Evolutionary conservation across 2,888 invertebrate genomes (phyloP), one percentile per base, ranked within the genome.

Genomic region (Caenorhabditis virilis): DNA sequence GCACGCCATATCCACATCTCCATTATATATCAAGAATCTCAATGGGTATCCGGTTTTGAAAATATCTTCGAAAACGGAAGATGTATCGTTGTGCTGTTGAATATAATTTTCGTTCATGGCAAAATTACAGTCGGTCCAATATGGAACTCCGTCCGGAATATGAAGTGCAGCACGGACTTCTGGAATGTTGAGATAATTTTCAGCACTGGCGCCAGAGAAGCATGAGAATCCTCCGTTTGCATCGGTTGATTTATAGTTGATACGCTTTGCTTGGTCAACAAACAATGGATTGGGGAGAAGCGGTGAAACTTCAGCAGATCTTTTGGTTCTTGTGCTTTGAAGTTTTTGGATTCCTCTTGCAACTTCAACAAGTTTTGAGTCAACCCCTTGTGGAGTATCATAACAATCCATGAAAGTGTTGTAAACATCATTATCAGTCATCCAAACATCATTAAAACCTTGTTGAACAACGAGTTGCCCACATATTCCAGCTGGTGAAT

Each of bases 1-100:
- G 35, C 78, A 78, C 36, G 76, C 77, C 78, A 78, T 78, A 45
- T 78, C 78, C 16, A 70, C 78, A 47, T 79, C 78, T 51, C 78
- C 78, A 55, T 78, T 78, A 57, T 78, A 78, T 53, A 78, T 74
- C 42, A 78, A 55, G 60, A 75, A 62, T 23, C 58, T 51, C 15
- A 68, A 48, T 49, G 60, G 61, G 42, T 70, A 74, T 16, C 46
- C 59, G 15, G 61, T 54, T 13, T 16, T 16, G 16, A 64, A 45
- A 52, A 76, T 76, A 11, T 52, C 46, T 18, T 69, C 48, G 65
- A 79, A 79, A 6, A 79, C 79, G 13, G 57, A 33, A 1, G 69
- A 60, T 4, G 78, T 79, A 63, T 79, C 77, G 45, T 78, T 67
- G 69, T 79, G 65, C 61, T 72, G 63, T 50, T 78, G 78, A 9